These are phyloP conservation scores for Notothenia coriiceps DNA, from an alignment of 2,113 vertebrate genomes.

Conservation along the genomic window DNA sequence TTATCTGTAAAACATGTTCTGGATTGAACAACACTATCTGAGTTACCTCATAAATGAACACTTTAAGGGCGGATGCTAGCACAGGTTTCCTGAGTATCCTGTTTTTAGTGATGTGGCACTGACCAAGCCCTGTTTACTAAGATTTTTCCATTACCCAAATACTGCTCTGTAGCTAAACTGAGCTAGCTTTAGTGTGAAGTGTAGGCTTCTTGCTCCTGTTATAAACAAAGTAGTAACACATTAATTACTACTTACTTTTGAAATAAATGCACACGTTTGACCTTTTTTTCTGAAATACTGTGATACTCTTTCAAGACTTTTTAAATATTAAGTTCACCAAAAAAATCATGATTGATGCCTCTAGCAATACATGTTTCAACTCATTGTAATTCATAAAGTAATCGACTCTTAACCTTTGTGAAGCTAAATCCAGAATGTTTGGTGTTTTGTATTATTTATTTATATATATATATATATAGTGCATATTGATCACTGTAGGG, in stretches of 20 bases:
- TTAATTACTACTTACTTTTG: neutral
- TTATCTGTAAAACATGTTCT: fast-evolving
- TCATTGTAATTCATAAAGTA: neutral
- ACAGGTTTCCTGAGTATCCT: neutral
- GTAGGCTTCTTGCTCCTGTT: neutral
- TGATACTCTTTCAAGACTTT: neutral
- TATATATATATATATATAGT: neutral
- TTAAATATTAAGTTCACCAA: neutral
- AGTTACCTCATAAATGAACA: neutral
- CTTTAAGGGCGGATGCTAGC: neutral
- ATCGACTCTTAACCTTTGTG: neutral
- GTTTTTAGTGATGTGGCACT: slow-evolving; percentile 54
- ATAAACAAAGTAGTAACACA: neutral
- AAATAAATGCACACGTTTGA: neutral
- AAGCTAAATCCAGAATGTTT: neutral
- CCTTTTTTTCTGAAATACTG: neutral
- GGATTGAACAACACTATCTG: neutral
- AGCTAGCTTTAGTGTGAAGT: neutral
- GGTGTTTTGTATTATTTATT: neutral
- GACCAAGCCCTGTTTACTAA: slow-evolving; percentile 48
- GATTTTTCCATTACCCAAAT: slow-evolving; percentile 36
- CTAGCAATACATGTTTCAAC: neutral
- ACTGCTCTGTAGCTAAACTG: neutral
- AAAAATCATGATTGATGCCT: neutral
- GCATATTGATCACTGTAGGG: no score